These are phyloP conservation scores for Holotrichia oblita DNA, from an alignment of 1,140 invertebrate species.

Conservation along the genomic window DNA sequence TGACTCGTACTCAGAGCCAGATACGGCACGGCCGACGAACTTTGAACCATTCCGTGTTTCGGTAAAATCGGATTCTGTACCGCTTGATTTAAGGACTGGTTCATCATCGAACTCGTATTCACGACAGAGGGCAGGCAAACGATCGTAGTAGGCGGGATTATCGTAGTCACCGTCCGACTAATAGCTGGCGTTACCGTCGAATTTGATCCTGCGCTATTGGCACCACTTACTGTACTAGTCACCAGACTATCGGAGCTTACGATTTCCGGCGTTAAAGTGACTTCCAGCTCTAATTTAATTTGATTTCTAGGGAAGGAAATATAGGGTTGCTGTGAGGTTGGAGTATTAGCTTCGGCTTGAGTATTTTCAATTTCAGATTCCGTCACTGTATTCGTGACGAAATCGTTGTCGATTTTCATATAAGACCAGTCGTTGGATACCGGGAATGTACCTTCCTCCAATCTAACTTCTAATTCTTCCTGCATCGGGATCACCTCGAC, in stretches of 20 bases:
- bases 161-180: constrained; percentile 57
- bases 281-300: constrained; percentile 65
- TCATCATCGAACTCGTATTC: constrained; percentile 57
- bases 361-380: constrained; percentile 43
- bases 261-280: constrained; percentile 65
- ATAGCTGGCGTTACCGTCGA: constrained; percentile 55
- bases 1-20: constrained; percentile 64
- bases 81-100: constrained; percentile 57
- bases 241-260: constrained; percentile 60
- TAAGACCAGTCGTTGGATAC: constrained; percentile 60
- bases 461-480: constrained; percentile 64
- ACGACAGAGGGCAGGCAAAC: constrained; percentile 64
- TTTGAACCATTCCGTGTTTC: constrained; percentile 58
- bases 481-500: constrained; percentile 65
- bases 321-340: constrained; percentile 22
- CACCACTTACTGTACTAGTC: constrained; percentile 59
- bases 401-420: constrained; percentile 60
- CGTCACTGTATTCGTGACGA: constrained; percentile 56
- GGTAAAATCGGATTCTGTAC: constrained; percentile 45
- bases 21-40: constrained; percentile 64
- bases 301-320: constrained; percentile 50
- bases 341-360: constrained; percentile 39
- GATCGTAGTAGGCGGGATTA: constrained; percentile 65
- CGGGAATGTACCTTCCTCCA: constrained; percentile 62
- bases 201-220: constrained; percentile 53